Base-by-base conservation (phyloP, 2,797 vertebrate genomes). In the Oophaga sylvatica region DNA sequence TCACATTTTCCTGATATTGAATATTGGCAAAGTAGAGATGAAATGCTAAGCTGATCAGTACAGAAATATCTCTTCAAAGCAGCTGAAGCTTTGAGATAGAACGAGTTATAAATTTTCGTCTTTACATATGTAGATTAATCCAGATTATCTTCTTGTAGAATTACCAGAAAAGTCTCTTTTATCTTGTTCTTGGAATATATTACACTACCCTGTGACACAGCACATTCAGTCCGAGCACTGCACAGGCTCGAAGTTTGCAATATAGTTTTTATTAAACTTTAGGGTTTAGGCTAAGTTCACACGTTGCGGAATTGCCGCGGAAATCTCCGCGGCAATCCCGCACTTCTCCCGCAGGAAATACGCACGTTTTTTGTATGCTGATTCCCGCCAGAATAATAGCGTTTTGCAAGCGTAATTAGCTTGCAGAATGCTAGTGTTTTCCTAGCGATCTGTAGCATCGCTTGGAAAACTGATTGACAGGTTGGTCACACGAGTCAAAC, bases 91-190 rank as follows among this genome's bases (percentile, higher is more conserved):
- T 76, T n/a, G 22, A 60, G 26, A 60, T 80, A 41, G 41, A 80
- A 31, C 6, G 4, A 80, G 11, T 26, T 79, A 19, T 80, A 80
- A 60, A 45, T 80, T 60, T 22, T 63, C 31, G n/a, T 80, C 31
- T 41, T 63, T 12, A 60, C 19, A 80, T 80, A 63, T 13, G 59
- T 22, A 62, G 59, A 80, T 80, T 45, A 63, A 63, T 63, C 77
- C 77, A 59, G 56, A 80, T 62, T 80, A 60, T 60, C 77, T 20
- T 62, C 77, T 19, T 62, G 26, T 59, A 60, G 57, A 80, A 80
- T 31, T 31, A 80, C 13, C 29, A 59, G 16, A 57, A 29, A 78
- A 59, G 16, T 60, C 77, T 31, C 53, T 59, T 31, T 80, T 80
- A 80, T 80, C 78, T 80, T 76, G 73, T 76, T 76, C 22, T 22